Evolutionary conservation across 2,113 vertebrate species (phyloP).

Genomic region (Gnathochromis pfefferi): DNA sequence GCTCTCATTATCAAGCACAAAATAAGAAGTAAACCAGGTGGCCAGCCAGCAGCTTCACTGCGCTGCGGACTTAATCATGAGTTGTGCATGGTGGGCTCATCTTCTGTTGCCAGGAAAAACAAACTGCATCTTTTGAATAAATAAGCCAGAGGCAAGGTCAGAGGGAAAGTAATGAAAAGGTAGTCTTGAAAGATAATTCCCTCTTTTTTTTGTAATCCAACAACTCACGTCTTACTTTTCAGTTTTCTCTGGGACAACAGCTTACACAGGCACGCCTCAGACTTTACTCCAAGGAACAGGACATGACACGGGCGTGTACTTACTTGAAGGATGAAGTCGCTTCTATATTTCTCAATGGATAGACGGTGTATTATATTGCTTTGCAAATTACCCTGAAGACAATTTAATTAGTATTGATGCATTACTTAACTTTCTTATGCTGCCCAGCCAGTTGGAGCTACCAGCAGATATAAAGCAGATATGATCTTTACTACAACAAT

Average conservation of each 20-base stretch:
- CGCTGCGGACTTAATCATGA: slow-evolving; percentile 36
- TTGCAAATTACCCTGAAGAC: background rate
- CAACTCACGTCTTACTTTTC: background rate
- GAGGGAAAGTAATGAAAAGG: slow-evolving; percentile 2
- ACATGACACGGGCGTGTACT: background rate
- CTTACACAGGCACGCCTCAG: background rate
- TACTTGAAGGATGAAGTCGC: background rate
- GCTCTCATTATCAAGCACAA: slow-evolving; percentile 43
- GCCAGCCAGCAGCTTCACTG: slow-evolving; percentile 17
- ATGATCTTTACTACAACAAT: background rate
- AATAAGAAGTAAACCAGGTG: slow-evolving; percentile 40
- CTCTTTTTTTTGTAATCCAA: background rate
- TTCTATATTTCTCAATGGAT: background rate
- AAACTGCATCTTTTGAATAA: slow-evolving; percentile 3
- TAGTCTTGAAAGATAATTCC: background rate
- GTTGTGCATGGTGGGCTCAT: background rate
- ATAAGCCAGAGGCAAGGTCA: background rate
- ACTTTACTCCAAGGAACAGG: background rate
- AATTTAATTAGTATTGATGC: background rate
- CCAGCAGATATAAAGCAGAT: background rate
- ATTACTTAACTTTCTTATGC: background rate
- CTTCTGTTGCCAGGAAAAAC: background rate
- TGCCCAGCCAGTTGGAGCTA: background rate
- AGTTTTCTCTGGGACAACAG: background rate
- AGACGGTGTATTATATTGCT: background rate